phyloP scores from a whole-genome alignment of 1,140 invertebrate genomes.

The Drosophila takahashii region DNA sequence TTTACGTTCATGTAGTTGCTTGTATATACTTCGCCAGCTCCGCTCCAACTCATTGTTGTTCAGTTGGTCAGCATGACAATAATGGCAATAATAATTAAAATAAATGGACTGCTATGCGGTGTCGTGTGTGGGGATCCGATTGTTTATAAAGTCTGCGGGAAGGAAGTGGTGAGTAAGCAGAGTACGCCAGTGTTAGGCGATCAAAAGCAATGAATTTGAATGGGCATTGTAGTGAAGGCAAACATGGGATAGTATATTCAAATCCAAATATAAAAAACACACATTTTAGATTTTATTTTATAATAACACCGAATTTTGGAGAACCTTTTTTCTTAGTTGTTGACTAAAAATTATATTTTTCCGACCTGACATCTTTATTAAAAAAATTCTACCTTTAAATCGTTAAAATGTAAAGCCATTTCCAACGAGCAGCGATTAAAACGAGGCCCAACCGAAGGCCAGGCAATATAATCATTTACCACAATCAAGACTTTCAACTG shows the following conservation, averaged over 20 bases:
- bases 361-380: no score
- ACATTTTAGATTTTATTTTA: no score
- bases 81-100: constrained; percentile 69
- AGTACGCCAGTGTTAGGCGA: constrained; percentile 10
- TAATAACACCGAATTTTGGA: no score
- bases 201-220: constrained; percentile 9
- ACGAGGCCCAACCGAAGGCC: background rate
- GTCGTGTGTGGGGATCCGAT: constrained; percentile 24
- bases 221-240: background rate
- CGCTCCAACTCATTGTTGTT: constrained; percentile 29
- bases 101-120: constrained; percentile 57
- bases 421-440: constrained; percentile 6
- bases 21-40: constrained; percentile 10
- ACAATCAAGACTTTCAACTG: constrained; percentile 36
- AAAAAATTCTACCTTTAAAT: no score
- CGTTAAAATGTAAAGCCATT: no score
- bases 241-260: no score
- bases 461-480: constrained; percentile 28
- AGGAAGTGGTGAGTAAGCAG: constrained; percentile 8
- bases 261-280: no score
- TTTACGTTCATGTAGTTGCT: constrained; percentile 28
- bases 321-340: no score
- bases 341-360: no score
- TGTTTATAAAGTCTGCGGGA: constrained; percentile 27
- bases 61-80: constrained; percentile 51